These are phyloP conservation scores for Drosophila subsilvestris DNA, from an alignment of 2,888 invertebrate species.

Conservation along the genomic window DNA sequence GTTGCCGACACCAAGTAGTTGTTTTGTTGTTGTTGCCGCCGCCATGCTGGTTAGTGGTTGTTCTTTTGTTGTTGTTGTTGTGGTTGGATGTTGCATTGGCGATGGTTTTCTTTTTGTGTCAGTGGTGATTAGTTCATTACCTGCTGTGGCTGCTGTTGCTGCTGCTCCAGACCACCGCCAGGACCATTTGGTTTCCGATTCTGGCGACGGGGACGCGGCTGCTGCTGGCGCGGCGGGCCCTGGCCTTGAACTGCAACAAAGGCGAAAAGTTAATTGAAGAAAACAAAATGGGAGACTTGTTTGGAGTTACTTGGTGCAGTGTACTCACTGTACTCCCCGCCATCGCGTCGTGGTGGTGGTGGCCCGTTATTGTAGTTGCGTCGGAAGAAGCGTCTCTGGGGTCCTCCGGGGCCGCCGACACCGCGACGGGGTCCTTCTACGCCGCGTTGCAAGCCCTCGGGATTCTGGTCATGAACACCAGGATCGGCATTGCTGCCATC, in stretches of 20 bases:
- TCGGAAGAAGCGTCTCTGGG: slow-evolving; percentile 88
- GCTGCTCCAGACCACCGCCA: slow-evolving; percentile 81
- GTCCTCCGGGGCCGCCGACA: slow-evolving; percentile 82
- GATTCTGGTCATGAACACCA: slow-evolving; percentile 84
- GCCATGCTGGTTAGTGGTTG: slow-evolving; percentile 32
- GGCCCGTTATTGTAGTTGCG: slow-evolving; percentile 86
- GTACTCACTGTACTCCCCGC: slow-evolving; percentile 78
- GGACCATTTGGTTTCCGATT: slow-evolving; percentile 81
- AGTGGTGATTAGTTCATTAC: slow-evolving; percentile 81
- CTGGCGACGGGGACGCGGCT: slow-evolving; percentile 80
- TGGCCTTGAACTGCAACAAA: slow-evolving; percentile 62
- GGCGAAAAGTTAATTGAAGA: background rate
- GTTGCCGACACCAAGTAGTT: slow-evolving; percentile 63
- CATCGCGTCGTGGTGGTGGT: slow-evolving; percentile 80
- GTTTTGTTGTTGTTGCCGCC: slow-evolving; percentile 29
- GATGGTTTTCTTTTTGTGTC: slow-evolving; percentile 51
- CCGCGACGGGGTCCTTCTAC: slow-evolving; percentile 74
- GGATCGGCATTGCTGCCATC: slow-evolving; percentile 79
- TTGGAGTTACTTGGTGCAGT: background rate
- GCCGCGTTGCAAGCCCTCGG: slow-evolving; percentile 83
- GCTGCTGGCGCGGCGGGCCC: slow-evolving; percentile 85
- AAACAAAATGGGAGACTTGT: background rate
- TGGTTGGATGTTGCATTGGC: slow-evolving; percentile 56
- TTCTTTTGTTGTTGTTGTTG: slow-evolving; percentile 43
- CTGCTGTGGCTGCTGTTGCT: slow-evolving; percentile 83